phyloP scores from a whole-genome alignment of 2,888 invertebrate species.

The Coelogynopora nodosa region DNA sequence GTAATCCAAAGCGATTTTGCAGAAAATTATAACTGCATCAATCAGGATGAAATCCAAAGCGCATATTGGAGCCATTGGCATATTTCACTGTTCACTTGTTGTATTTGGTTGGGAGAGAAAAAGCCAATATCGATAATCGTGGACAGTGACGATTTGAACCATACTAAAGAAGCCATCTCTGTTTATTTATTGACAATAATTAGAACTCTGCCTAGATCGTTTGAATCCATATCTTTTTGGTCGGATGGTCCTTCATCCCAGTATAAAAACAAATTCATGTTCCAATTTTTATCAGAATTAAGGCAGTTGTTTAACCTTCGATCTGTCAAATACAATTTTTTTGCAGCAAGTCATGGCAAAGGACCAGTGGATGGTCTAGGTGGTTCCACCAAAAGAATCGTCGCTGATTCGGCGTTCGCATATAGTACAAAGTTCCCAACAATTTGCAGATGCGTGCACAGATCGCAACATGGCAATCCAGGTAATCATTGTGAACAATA shows the following conservation, averaged over 20 bases:
- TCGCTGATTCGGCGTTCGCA: conserved; percentile 16
- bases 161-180: not conserved
- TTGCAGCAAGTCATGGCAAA: conserved; percentile 25
- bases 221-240: conserved; percentile 20
- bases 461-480: not conserved
- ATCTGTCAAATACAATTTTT: conserved; percentile 7
- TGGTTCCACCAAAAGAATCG: not conserved
- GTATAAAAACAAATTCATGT: conserved; percentile 31
- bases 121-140: not conserved
- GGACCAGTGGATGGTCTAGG: conserved; percentile 15
- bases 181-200: not conserved
- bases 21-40: not conserved
- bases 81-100: not conserved
- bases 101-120: conserved; percentile 7
- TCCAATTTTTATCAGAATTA: not conserved
- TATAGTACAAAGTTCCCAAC: conserved; percentile 19
- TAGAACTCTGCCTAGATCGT: not conserved
- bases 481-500: not conserved
- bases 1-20: conserved; percentile 5
- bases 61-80: not conserved
- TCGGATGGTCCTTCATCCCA: conserved; percentile 20
- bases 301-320: conserved; percentile 24
- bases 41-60: not conserved
- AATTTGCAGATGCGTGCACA: not conserved
- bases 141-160: conserved; percentile 8